Evolutionary conservation across 2,888 invertebrate genomes (phyloP).

Genomic region (Drosophila multiciliata): DNA sequence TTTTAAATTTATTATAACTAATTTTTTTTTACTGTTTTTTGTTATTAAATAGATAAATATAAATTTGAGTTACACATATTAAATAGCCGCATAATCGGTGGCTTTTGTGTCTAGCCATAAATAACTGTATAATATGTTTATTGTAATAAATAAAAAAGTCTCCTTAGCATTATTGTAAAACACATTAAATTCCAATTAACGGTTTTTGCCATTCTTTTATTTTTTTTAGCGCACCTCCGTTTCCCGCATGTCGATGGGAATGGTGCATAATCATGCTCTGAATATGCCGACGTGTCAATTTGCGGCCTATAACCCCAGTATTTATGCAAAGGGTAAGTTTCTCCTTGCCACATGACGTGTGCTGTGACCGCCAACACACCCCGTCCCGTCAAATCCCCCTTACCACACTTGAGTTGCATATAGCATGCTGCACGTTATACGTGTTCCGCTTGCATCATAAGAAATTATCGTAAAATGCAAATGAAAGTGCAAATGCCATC

Average conservation of each 20-base stretch:
- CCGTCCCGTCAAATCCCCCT: not conserved
- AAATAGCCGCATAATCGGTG: not conserved
- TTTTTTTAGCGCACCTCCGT: constrained; percentile 84
- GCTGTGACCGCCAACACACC: not conserved
- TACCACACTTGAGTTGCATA: not conserved
- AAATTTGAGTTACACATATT: not conserved
- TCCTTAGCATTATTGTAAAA: not conserved
- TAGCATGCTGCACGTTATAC: constrained; percentile 10
- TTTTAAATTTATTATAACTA: too few species aligned
- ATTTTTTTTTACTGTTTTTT: too few species aligned
- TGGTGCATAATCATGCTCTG: constrained; percentile 83
- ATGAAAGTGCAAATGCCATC: constrained; percentile 61
- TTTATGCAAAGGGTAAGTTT: constrained; percentile 83
- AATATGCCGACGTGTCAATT: constrained; percentile 84
- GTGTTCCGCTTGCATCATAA: constrained; percentile 4
- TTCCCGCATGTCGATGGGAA: constrained; percentile 85
- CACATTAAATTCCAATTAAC: not conserved
- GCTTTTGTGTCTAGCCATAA: not conserved
- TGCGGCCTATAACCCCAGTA: constrained; percentile 81
- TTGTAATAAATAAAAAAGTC: not conserved
- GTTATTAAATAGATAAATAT: too few species aligned
- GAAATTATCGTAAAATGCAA: constrained; percentile 35
- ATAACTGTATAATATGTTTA: not conserved
- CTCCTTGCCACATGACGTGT: constrained; percentile 8
- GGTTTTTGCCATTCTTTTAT: constrained; percentile 1